Conservation (phyloP, 2,797 vertebrate species). For the Chrysocyon brachyurus region DNA sequence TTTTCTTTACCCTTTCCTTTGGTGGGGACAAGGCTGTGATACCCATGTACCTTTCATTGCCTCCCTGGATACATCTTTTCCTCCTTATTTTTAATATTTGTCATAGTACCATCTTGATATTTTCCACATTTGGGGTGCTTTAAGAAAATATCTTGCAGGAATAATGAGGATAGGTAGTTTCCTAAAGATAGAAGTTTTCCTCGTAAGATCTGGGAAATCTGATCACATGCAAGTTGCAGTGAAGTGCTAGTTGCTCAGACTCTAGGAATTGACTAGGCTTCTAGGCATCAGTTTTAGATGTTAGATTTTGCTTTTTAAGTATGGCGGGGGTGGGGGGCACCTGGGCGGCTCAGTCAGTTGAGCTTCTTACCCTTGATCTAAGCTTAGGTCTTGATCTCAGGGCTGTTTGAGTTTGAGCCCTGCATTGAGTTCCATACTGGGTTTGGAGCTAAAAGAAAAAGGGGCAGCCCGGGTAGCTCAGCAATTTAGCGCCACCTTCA, state of each 20-base stretch:
- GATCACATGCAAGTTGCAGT: constrained; percentile 22
- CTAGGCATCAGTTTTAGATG: neutral
- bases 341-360: neutral
- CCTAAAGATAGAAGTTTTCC: neutral
- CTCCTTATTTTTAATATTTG: constrained; percentile 23
- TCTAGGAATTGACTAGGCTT: neutral
- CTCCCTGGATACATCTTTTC: neutral
- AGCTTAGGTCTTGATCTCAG: neutral
- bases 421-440: neutral
- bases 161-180: neutral
- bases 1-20: constrained; percentile 38
- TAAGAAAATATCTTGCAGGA: neutral
- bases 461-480: too few species aligned
- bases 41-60: neutral
- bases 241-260: constrained; percentile 24
- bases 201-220: neutral
- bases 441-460: neutral
- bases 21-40: neutral
- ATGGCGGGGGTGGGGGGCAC: neutral
- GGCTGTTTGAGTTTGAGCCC: neutral
- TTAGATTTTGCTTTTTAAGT: constrained; percentile 40
- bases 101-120: neutral
- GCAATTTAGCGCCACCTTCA: too few species aligned
- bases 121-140: constrained; percentile 16
- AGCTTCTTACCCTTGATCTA: neutral